These are phyloP conservation scores for Agapornis canus DNA, from an alignment of 2,797 vertebrate genomes.

Conservation along the genomic window DNA sequence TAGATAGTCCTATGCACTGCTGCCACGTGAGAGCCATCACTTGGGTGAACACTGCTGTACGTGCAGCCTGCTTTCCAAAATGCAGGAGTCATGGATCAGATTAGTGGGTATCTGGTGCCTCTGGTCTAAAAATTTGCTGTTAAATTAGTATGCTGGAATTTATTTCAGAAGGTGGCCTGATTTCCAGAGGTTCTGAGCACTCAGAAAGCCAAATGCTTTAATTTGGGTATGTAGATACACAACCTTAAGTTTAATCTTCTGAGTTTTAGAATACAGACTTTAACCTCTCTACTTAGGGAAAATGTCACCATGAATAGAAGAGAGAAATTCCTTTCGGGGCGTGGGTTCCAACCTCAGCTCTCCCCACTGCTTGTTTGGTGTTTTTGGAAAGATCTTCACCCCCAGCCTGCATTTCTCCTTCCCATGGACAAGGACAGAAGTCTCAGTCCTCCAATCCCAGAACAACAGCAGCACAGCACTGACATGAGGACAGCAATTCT, in stretches of 20 bases:
- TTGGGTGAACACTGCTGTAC: not conserved
- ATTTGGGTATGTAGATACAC: not conserved
- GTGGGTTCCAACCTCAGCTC: not conserved
- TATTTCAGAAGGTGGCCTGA: not conserved
- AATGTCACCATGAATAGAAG: not conserved
- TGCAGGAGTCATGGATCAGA: accelerated
- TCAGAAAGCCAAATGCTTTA: not conserved
- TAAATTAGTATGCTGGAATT: not conserved
- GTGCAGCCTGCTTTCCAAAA: not conserved
- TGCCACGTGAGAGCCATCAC: accelerated
- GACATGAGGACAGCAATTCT: constrained; percentile 52
- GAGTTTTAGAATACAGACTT: not conserved
- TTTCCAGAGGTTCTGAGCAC: not conserved
- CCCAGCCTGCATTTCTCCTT: not conserved
- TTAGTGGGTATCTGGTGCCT: not conserved
- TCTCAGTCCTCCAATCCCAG: not conserved
- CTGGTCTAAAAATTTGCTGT: not conserved
- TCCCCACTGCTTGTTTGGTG: not conserved
- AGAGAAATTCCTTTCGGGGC: not conserved
- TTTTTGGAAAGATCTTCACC: not conserved
- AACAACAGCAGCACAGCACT: not conserved
- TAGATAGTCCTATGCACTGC: not conserved
- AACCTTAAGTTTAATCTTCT: not conserved
- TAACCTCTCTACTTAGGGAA: not conserved
- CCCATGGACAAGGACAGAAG: not conserved